Evolutionary conservation across 2,113 vertebrate genomes (phyloP).

Genomic region (Cheirogaleus medius): DNA sequence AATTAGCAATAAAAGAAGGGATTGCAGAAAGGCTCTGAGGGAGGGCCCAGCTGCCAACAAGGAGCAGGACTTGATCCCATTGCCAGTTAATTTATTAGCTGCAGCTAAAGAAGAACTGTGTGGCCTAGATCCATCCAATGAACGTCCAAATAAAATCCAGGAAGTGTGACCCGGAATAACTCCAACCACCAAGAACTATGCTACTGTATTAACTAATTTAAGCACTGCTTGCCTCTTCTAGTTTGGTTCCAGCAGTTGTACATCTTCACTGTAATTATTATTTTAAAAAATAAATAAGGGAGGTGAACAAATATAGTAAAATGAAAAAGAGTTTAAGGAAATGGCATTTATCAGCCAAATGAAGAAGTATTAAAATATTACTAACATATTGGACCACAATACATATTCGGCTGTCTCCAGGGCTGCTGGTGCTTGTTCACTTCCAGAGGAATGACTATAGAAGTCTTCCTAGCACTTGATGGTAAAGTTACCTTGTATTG

Average conservation of each 20-base stretch:
- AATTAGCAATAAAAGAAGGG: conserved; percentile 58
- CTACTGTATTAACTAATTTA: not conserved
- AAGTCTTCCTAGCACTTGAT: not conserved
- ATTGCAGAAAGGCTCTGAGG: not conserved
- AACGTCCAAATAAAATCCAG: not conserved
- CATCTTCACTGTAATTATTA: not conserved
- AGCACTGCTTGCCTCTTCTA: not conserved
- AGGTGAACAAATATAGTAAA: not conserved
- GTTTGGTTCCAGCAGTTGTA: not conserved
- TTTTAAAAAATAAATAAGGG: conserved; percentile 22
- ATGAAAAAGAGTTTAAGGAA: conserved; percentile 1
- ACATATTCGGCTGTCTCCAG: not conserved
- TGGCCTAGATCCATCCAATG: not conserved
- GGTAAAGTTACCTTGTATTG: not conserved
- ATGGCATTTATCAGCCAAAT: conserved; percentile 31
- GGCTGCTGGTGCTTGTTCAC: not conserved
- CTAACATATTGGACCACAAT: not conserved
- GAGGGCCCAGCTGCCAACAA: conserved; percentile 39
- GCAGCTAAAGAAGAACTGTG: not conserved
- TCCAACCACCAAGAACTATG: not conserved
- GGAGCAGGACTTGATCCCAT: conserved; percentile 8
- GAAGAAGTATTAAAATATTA: not conserved
- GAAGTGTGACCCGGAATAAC: not conserved
- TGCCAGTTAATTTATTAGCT: conserved; percentile 50
- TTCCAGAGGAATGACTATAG: not conserved